phyloP scores from a whole-genome alignment of 2,113 vertebrate genomes.

The Girardinichthys multiradiatus region DNA sequence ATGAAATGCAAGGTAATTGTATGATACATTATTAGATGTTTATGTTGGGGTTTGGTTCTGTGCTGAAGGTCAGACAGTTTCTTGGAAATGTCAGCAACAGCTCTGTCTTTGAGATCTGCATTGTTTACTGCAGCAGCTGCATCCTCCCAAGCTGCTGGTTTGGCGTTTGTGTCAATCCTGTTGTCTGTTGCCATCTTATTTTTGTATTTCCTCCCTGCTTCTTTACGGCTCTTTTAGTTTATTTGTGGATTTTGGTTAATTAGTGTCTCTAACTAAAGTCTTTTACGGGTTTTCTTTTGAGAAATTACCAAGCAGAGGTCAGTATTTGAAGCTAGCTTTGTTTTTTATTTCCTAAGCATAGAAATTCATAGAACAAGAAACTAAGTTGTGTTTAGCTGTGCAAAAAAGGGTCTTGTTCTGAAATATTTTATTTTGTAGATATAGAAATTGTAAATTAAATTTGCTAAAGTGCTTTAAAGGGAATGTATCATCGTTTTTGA shows the following conservation, averaged over 20 bases:
- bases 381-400: background rate
- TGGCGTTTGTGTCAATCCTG: background rate
- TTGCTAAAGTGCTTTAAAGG: background rate
- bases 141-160: background rate
- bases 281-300: too few species aligned
- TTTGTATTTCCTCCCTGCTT: background rate
- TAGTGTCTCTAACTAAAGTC: too few species aligned
- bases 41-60: background rate
- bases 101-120: background rate
- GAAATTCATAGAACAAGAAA: background rate
- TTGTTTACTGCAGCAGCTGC: background rate
- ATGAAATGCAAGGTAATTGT: conserved; percentile 88
- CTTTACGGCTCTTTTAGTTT: too few species aligned
- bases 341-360: background rate
- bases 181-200: background rate
- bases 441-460: background rate
- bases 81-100: background rate
- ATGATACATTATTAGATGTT: background rate
- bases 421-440: too few species aligned
- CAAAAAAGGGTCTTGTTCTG: too few species aligned
- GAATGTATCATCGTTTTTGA: too few species aligned
- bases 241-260: background rate
- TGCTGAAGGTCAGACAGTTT: background rate
- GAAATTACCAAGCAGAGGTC: too few species aligned
- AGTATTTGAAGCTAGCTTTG: background rate